A percentile compares a stretch with the other conserved stretches of the same genome.
Evolutionary conservation across 2,113 vertebrate species (phyloP).

Genomic region (Laticauda colubrina): DNA sequence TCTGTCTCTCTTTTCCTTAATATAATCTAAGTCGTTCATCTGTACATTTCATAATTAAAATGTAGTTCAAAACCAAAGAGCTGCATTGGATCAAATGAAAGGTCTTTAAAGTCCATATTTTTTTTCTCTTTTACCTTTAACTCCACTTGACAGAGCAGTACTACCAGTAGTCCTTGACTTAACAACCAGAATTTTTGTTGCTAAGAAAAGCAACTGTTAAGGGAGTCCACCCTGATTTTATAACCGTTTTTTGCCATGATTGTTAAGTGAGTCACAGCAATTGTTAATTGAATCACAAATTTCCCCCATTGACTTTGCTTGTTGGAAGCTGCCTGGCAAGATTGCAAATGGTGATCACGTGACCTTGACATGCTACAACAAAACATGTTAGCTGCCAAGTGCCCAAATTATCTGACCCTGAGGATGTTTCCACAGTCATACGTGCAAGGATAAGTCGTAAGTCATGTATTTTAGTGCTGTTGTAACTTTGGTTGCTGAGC

Average conservation of each 20-base stretch:
- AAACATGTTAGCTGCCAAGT: background rate
- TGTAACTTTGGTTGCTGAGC: background rate
- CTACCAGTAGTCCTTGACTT: background rate
- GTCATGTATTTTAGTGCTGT: background rate
- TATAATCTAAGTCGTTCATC: background rate
- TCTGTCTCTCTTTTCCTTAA: background rate
- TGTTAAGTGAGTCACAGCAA: background rate
- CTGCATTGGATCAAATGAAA: background rate
- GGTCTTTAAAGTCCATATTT: background rate
- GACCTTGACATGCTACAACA: background rate
- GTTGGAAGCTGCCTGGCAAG: background rate
- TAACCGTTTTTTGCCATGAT: background rate
- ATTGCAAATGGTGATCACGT: background rate
- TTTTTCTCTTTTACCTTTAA: background rate
- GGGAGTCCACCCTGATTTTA: background rate
- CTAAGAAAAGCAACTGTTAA: background rate
- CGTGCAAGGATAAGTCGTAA: background rate
- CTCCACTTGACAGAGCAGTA: background rate
- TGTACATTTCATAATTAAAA: background rate
- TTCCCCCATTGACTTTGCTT: background rate
- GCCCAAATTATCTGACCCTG: background rate
- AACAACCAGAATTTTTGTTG: background rate
- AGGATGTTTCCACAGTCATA: background rate
- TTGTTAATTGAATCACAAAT: background rate
- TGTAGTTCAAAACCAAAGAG: background rate